A percentile compares a stretch with the other conserved stretches of the same genome.
These are phyloP conservation scores for Lycophotia porphyrea DNA, from an alignment of 2,888 invertebrate species.

Conservation along the genomic window DNA sequence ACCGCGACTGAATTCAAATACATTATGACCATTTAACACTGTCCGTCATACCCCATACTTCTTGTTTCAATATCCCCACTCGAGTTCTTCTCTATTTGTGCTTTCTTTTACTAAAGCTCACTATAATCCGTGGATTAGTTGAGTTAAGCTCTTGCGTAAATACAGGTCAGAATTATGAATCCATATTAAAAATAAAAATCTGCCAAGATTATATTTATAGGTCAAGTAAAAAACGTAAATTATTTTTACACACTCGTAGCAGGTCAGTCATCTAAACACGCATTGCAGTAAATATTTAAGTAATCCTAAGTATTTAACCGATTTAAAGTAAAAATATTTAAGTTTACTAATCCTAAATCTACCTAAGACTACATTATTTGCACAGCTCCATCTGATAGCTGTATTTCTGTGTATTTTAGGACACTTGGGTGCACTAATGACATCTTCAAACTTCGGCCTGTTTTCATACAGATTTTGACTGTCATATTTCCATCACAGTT, in stretches of 20 bases:
- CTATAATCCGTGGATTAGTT: conserved; percentile 58
- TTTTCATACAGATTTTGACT: neutral
- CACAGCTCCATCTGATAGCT: neutral
- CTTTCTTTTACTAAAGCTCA: neutral
- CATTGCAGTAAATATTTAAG: conserved; percentile 27
- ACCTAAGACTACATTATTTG: conserved; percentile 6
- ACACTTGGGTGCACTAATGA: conserved; percentile 11
- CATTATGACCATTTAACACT: neutral
- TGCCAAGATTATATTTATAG: neutral
- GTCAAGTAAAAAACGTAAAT: conserved; percentile 13
- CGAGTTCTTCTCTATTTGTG: neutral
- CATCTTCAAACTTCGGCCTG: neutral
- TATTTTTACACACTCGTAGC: neutral
- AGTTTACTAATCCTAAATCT: conserved; percentile 42
- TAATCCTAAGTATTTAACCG: conserved; percentile 13
- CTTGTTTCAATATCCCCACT: no score
- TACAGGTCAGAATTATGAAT: conserved; percentile 61
- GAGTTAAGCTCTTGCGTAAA: conserved; percentile 61
- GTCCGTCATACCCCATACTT: neutral
- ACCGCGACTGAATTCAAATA: neutral
- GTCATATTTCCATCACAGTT: neutral
- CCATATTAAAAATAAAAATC: neutral
- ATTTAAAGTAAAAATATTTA: conserved; percentile 26
- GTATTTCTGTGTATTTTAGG: conserved; percentile 14
- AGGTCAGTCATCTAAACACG: conserved; percentile 25